These are phyloP conservation scores for Drosophila lacteicornis DNA, from an alignment of 1,140 invertebrate species.

Conservation along the genomic window DNA sequence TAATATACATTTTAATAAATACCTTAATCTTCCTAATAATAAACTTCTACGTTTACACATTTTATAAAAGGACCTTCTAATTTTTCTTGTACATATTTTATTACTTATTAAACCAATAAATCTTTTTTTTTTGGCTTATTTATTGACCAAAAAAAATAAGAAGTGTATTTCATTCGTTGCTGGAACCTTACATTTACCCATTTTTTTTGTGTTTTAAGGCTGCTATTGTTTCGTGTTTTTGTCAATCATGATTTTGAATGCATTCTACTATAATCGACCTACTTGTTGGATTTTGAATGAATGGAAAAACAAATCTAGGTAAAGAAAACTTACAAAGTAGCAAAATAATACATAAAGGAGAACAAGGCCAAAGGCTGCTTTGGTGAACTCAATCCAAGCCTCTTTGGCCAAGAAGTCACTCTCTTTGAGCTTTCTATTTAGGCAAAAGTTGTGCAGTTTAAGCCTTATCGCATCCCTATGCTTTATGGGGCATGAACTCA, in stretches of 20 bases:
- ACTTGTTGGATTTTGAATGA: conserved; percentile 38
- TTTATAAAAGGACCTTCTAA: no score
- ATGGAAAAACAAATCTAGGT: conserved; percentile 1
- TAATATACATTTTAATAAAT: no score
- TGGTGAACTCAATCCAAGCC: conserved; percentile 15
- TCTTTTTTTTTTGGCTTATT: no score
- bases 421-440: conserved; percentile 20
- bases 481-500: conserved; percentile 39
- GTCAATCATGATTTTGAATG: conserved; percentile 61
- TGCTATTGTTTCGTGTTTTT: conserved; percentile 13
- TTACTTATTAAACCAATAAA: no score
- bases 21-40: no score
- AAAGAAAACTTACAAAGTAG: neutral
- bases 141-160: no score
- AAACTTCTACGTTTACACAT: no score
- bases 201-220: neutral
- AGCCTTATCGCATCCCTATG: conserved; percentile 30
- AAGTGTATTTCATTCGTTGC: neutral
- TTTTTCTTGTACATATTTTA: no score
- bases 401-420: conserved; percentile 14
- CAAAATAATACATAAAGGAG: conserved; percentile 12
- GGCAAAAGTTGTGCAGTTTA: conserved; percentile 28
- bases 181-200: no score
- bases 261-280: conserved; percentile 35
- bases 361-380: conserved; percentile 23